Evolutionary conservation across 2,888 invertebrate species (phyloP).

Genomic region (Gandaritis pyraliata): DNA sequence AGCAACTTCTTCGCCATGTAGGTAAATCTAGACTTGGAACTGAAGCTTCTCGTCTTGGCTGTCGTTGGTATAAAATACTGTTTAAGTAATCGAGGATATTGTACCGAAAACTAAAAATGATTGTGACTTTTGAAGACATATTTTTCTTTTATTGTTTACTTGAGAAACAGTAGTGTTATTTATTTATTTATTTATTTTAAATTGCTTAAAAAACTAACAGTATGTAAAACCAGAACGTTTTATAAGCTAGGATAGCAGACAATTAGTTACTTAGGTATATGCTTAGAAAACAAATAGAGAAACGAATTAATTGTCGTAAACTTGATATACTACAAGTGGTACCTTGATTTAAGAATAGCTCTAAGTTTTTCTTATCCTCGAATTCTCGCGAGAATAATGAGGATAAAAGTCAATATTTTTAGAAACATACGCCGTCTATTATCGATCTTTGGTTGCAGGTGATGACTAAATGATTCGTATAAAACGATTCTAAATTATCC

Average conservation of each 20-base stretch:
- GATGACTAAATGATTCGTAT: too few species aligned
- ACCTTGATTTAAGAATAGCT: background rate
- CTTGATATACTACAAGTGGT: background rate
- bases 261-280: too few species aligned
- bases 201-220: too few species aligned
- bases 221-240: too few species aligned
- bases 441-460: too few species aligned
- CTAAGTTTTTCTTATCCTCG: background rate
- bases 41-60: slow-evolving; percentile 6
- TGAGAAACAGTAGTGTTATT: background rate
- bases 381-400: background rate
- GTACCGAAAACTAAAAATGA: background rate
- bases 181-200: too few species aligned
- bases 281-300: too few species aligned
- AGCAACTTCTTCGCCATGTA: slow-evolving; percentile 14
- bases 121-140: background rate
- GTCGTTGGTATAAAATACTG: slow-evolving; percentile 4
- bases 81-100: background rate
- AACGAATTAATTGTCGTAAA: too few species aligned
- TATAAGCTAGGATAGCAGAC: too few species aligned
- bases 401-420: background rate
- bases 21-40: slow-evolving; percentile 8
- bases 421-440: too few species aligned
- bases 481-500: too few species aligned
- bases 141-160: background rate